Conservation (phyloP, 2,113 vertebrate genomes). For the Solenodon paradoxus region DNA sequence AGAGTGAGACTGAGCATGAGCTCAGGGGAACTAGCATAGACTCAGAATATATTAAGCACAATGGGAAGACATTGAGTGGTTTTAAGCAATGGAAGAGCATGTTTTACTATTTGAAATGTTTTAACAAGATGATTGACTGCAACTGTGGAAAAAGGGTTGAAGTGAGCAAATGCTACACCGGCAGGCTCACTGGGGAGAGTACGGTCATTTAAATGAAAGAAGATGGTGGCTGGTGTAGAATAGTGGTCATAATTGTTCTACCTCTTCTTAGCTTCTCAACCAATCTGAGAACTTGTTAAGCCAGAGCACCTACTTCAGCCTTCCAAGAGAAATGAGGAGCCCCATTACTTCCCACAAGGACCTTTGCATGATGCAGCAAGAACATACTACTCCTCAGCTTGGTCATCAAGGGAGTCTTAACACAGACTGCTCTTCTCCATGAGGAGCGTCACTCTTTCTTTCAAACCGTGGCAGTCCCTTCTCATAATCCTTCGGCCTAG, state of each 20-base stretch:
- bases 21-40: background rate
- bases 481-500: background rate
- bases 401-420: background rate
- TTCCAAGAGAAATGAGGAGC: background rate
- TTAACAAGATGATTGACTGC: background rate
- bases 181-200: background rate
- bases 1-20: background rate
- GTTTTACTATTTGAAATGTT: background rate
- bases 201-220: background rate
- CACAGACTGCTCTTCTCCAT: background rate
- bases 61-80: background rate
- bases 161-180: background rate
- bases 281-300: background rate
- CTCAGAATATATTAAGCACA: background rate
- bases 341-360: background rate
- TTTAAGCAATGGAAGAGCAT: background rate
- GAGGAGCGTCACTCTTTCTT: background rate
- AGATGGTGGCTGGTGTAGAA: background rate
- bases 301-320: background rate
- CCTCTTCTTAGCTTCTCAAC: background rate
- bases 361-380: background rate
- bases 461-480: background rate
- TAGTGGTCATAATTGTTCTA: background rate
- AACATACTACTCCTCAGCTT: background rate
- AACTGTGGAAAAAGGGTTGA: background rate